Evolutionary conservation across 2,113 vertebrate species (phyloP).

Genomic region (Sorex fumeus): DNA sequence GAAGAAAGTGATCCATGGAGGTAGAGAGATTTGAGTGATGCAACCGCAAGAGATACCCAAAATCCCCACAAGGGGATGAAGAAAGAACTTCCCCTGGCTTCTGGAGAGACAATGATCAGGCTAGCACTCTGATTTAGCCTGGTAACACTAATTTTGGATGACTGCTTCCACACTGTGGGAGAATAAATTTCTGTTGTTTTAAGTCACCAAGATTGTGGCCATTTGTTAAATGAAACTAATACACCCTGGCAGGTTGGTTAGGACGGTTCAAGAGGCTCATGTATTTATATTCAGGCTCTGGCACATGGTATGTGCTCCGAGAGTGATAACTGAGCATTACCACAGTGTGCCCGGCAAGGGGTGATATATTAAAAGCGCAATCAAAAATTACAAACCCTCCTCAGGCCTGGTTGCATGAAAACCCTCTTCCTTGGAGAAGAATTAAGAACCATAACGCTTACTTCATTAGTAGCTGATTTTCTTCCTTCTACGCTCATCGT

Average conservation of each 20-base stretch:
- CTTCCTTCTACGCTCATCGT: not conserved
- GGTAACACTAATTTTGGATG: not conserved
- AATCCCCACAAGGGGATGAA: not conserved
- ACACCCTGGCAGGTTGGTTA: not conserved
- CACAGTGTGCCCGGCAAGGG: not conserved
- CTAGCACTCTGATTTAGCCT: not conserved
- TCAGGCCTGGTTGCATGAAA: not conserved
- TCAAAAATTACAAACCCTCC: not conserved
- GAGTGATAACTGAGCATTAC: not conserved
- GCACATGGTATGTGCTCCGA: not conserved
- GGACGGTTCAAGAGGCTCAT: not conserved
- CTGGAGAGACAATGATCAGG: not conserved
- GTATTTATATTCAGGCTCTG: not conserved
- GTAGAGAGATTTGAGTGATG: not conserved
- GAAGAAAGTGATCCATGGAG: not conserved
- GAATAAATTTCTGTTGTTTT: conserved; percentile 29
- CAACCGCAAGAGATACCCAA: not conserved
- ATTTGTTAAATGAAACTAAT: not conserved
- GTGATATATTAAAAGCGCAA: not conserved
- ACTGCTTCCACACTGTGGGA: not conserved
- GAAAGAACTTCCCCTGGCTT: not conserved
- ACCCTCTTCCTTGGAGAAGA: conserved; percentile 1
- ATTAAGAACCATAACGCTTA: conserved; percentile 18
- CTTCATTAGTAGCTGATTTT: not conserved
- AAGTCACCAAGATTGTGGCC: too few species aligned